These are phyloP conservation scores for Altica lythri DNA, from an alignment of 2,888 invertebrate genomes.

Conservation along the genomic window DNA sequence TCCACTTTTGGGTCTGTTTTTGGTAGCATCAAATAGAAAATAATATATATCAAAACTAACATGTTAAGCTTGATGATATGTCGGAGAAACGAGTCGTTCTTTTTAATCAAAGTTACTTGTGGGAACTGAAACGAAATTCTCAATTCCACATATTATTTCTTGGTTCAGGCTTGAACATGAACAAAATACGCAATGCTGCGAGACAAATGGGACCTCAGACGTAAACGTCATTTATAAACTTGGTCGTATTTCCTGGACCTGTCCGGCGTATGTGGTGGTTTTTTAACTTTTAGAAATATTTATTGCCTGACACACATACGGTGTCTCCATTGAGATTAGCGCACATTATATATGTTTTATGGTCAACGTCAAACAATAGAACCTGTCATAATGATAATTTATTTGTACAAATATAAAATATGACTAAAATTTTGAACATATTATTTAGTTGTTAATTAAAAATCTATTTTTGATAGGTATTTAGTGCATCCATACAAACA, in stretches of 20 bases:
- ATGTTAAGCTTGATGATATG: conserved; percentile 5
- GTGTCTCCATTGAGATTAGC: not conserved
- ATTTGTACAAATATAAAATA: no score
- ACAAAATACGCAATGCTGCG: conserved; percentile 22
- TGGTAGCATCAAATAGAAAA: no score
- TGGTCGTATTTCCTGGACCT: conserved; percentile 25
- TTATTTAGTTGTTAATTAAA: no score
- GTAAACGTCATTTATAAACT: conserved; percentile 30
- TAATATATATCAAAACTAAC: no score
- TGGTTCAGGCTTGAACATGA: conserved; percentile 19
- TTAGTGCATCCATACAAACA: no score
- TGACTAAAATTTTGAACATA: no score
- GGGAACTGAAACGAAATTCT: conserved; percentile 17
- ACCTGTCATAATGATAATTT: no score
- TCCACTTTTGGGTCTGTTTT: no score
- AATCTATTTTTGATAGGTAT: no score
- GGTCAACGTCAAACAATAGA: no score
- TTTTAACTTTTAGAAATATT: conserved; percentile 27
- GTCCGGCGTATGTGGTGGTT: conserved; percentile 23
- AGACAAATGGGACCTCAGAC: conserved; percentile 29
- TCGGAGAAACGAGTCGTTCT: not conserved
- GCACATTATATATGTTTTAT: no score
- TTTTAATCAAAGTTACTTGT: conserved; percentile 15
- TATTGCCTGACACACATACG: conserved; percentile 13
- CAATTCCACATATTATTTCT: conserved; percentile 26